phyloP scores from a whole-genome alignment of 2,113 vertebrate genomes.

The Mustela lutreola region DNA sequence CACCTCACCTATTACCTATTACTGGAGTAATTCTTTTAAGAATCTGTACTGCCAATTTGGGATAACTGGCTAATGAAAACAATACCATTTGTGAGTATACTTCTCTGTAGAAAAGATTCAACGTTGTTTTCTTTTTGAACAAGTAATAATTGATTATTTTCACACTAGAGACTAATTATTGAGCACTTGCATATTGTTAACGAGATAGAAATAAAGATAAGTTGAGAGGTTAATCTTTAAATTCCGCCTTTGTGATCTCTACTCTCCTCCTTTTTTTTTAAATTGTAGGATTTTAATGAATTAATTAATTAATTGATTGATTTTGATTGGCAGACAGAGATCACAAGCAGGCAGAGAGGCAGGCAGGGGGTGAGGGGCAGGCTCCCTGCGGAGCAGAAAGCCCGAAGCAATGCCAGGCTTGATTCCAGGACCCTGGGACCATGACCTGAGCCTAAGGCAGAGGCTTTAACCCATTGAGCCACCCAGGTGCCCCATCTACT shows the following conservation, averaged over 20 bases:
- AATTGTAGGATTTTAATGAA: too few relatives aligned
- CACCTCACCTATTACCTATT: neutral
- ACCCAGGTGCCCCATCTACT: neutral
- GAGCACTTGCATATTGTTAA: constrained; percentile 9
- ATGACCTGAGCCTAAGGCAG: too few relatives aligned
- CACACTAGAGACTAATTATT: neutral
- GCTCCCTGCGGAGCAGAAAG: too few relatives aligned
- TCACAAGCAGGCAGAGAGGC: too few relatives aligned
- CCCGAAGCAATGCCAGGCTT: too few relatives aligned
- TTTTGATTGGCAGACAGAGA: too few relatives aligned
- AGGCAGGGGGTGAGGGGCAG: too few relatives aligned
- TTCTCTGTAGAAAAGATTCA: neutral
- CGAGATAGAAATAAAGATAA: neutral
- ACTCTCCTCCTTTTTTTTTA: neutral
- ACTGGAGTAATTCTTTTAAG: neutral
- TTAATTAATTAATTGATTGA: too few relatives aligned
- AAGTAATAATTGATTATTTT: constrained; percentile 4
- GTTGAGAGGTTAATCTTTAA: neutral
- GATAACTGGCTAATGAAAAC: neutral
- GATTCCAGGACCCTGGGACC: too few relatives aligned
- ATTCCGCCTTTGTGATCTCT: neutral
- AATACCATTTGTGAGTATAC: neutral
- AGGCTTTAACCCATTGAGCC: too few relatives aligned
- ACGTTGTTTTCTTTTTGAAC: neutral
- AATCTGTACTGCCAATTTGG: neutral